These are phyloP conservation scores for Kryptolebias marmoratus DNA, from an alignment of 2,113 vertebrate species.

Conservation along the genomic window DNA sequence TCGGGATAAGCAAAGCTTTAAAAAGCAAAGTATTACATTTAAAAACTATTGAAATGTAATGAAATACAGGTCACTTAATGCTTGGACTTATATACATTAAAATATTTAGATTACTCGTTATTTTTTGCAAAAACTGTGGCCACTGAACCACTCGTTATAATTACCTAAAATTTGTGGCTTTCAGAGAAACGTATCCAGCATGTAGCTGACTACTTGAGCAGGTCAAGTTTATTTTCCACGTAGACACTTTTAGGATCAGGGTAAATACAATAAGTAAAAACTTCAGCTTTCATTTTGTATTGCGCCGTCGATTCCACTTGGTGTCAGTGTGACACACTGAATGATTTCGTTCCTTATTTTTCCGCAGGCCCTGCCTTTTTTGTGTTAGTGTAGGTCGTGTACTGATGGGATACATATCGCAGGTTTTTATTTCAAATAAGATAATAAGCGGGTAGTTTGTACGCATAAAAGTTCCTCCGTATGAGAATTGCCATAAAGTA, in stretches of 20 bases:
- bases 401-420: not conserved
- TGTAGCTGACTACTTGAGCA: not conserved
- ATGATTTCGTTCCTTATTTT: conserved; percentile 1
- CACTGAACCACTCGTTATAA: too few species aligned
- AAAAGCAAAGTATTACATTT: too few species aligned
- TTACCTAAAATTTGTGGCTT: not conserved
- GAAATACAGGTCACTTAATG: not conserved
- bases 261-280: not conserved
- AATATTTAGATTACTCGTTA: too few species aligned
- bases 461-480: fast-evolving
- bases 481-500: not conserved
- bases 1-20: too few species aligned
- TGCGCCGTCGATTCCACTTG: conserved; percentile 35
- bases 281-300: not conserved
- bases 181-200: not conserved
- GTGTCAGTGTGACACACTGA: conserved; percentile 60
- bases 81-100: too few species aligned
- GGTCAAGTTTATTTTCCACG: too few species aligned
- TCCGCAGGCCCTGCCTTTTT: conserved; percentile 46
- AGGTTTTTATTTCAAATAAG: not conserved
- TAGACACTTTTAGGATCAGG: too few species aligned
- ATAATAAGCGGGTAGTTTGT: not conserved
- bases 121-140: too few species aligned
- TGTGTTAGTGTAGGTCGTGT: not conserved
- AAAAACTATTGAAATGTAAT: too few species aligned